phyloP scores from a whole-genome alignment of 1,140 invertebrate species.

The Chironomus tepperi region DNA sequence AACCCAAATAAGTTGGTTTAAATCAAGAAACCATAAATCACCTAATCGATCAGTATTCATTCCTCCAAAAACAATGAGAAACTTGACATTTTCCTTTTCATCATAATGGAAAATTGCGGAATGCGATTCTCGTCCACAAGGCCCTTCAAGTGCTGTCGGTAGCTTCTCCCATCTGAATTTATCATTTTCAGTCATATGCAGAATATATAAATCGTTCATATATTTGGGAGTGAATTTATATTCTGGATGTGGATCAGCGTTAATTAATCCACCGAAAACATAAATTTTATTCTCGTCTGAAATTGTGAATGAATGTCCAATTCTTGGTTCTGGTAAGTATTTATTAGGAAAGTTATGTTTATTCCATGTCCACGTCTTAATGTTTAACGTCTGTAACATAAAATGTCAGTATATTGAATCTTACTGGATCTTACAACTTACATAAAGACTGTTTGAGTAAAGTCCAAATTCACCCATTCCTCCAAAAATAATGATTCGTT shows the following conservation, averaged over 20 bases:
- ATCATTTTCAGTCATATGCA: conserved; percentile 63
- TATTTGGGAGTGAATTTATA: conserved; percentile 61
- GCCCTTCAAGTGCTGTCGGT: conserved; percentile 61
- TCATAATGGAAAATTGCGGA: conserved; percentile 80
- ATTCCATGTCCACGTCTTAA: no score
- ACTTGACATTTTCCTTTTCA: conserved; percentile 61
- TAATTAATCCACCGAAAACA: conserved; percentile 89
- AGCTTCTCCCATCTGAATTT: conserved; percentile 78
- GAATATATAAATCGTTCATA: conserved; percentile 76
- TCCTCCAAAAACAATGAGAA: conserved; percentile 89
- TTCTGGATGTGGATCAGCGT: conserved; percentile 91
- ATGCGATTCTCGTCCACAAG: conserved; percentile 90
- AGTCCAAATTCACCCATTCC: no score
- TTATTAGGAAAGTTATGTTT: no score
- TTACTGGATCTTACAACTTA: no score
- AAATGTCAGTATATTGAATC: no score
- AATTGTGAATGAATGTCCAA: neutral
- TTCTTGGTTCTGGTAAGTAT: neutral
- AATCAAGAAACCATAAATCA: conserved; percentile 87
- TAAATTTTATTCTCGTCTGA: conserved; percentile 47
- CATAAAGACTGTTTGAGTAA: no score
- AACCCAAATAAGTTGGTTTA: conserved; percentile 74
- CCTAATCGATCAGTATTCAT: conserved; percentile 91
- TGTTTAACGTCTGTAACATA: no score
- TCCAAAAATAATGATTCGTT: no score